These are phyloP conservation scores for Prionailurus bengalensis DNA, from an alignment of 2,113 vertebrate species.

Conservation along the genomic window DNA sequence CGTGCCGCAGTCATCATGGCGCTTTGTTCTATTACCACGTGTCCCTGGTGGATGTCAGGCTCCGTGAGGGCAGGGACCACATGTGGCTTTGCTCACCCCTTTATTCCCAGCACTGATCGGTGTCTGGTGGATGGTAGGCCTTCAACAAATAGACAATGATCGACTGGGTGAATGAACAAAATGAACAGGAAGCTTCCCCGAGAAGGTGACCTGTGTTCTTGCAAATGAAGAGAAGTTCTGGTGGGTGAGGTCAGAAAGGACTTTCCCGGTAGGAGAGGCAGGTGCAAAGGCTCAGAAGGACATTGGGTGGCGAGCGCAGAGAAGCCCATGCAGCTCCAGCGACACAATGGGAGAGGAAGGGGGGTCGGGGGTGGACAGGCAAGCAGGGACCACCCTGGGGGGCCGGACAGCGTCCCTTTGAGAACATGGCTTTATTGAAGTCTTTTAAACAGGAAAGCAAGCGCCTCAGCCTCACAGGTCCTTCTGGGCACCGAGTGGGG, in stretches of 20 bases:
- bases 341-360: fast-evolving
- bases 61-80: fast-evolving
- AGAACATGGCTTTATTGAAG: fast-evolving
- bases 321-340: fast-evolving
- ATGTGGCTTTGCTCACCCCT: neutral
- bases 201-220: neutral
- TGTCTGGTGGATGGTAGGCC: neutral
- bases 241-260: too few relatives aligned
- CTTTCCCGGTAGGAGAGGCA: too few relatives aligned
- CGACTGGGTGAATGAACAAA: neutral
- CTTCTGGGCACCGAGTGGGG: neutral
- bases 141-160: neutral
- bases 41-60: neutral
- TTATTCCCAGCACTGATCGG: neutral
- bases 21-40: neutral
- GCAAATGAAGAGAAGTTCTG: neutral
- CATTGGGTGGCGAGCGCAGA: fast-evolving
- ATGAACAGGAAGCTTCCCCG: neutral
- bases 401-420: fast-evolving
- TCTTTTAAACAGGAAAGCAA: neutral
- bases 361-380: fast-evolving
- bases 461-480: fast-evolving
- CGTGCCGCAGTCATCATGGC: fast-evolving
- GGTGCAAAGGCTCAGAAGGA: fast-evolving
- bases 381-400: neutral